These are phyloP conservation scores for Cheilosia vulpina DNA, from an alignment of 2,888 invertebrate genomes.

Conservation along the genomic window DNA sequence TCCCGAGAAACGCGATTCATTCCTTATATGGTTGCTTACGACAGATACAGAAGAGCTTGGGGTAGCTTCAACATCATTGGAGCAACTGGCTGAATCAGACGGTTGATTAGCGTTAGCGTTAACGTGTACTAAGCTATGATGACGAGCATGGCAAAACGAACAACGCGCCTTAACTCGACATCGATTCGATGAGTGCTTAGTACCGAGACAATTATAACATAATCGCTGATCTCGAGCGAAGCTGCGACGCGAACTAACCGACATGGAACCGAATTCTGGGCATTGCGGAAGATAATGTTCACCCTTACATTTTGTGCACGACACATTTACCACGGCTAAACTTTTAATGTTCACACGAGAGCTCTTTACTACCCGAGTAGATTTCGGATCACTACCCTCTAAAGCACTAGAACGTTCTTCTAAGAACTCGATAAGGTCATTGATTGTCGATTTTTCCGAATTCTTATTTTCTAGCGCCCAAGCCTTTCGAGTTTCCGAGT, in stretches of 20 bases:
- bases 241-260: constrained; percentile 3
- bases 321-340: not conserved
- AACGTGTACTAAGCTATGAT: no score
- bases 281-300: constrained; percentile 24
- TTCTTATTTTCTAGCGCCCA: constrained; percentile 1
- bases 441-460: not conserved
- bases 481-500: constrained; percentile 18
- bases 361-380: not conserved
- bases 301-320: constrained; percentile 6
- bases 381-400: constrained; percentile 21
- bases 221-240: constrained; percentile 21
- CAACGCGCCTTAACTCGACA: constrained; percentile 1
- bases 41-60: no score
- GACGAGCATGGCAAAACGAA: no score
- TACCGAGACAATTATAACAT: no score
- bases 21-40: not conserved
- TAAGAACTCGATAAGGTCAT: constrained; percentile 4
- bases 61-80: no score
- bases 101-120: no score
- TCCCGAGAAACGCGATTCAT: not conserved
- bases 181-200: constrained; percentile 25
- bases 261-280: constrained; percentile 14
- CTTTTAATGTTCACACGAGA: constrained; percentile 5
- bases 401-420: constrained; percentile 31
- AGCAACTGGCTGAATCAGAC: no score